Evolutionary conservation across 2,113 vertebrate species (phyloP).

Genomic region (Murina feae): DNA sequence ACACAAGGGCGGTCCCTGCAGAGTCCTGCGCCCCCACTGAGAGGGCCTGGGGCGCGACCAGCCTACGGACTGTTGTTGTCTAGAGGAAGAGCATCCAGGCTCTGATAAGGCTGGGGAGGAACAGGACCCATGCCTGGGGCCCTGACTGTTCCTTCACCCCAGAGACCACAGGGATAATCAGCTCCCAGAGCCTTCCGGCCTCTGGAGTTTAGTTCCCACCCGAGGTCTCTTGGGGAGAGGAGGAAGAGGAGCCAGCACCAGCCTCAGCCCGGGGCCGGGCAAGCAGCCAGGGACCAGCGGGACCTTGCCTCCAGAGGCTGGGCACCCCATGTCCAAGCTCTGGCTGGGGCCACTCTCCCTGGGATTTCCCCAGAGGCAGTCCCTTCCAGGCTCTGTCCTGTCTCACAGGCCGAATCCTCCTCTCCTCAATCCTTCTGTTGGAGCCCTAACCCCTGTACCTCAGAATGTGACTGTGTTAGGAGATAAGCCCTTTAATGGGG

Average conservation of each 20-base stretch:
- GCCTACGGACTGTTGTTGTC: neutral
- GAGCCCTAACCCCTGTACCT: neutral
- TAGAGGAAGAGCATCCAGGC: constrained; percentile 11
- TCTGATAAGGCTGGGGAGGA: constrained; percentile 53
- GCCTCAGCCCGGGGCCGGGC: neutral
- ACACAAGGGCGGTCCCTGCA: neutral
- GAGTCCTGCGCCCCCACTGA: neutral
- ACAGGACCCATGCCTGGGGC: neutral
- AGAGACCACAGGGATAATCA: constrained; percentile 43
- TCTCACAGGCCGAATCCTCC: neutral
- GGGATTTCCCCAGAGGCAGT: neutral
- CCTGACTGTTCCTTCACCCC: constrained; percentile 63
- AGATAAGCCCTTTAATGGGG: neutral
- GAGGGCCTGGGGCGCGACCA: neutral
- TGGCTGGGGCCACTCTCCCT: neutral
- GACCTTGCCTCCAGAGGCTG: neutral
- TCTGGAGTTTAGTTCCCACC: neutral
- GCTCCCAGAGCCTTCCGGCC: constrained; percentile 2
- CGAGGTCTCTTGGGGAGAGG: neutral
- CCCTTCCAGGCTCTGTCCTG: no score
- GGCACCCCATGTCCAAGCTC: neutral
- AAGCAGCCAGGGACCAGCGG: neutral
- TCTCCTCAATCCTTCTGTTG: neutral
- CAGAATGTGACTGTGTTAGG: neutral
- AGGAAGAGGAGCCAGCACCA: neutral